These are phyloP conservation scores for Enteromius anoplus DNA, from an alignment of 2,797 vertebrate genomes.

Conservation along the genomic window DNA sequence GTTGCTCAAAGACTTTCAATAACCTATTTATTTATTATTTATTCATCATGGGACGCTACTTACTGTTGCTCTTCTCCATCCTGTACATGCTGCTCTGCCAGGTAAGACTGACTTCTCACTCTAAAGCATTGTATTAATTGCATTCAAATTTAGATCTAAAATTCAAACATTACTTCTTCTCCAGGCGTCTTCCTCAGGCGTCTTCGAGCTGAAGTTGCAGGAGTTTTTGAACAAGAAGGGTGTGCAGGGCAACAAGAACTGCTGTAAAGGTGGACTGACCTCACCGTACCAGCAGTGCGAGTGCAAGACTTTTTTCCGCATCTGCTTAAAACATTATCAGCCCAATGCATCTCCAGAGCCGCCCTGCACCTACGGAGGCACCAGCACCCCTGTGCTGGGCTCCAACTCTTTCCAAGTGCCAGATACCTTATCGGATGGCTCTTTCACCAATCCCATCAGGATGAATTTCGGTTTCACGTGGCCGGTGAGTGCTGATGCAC, in stretches of 20 bases:
- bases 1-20: constrained; percentile 64
- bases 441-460: constrained; percentile 90
- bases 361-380: constrained; percentile 93
- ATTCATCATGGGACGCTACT: constrained; percentile 83
- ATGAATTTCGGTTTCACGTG: constrained; percentile 97
- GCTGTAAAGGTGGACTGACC: constrained; percentile 82
- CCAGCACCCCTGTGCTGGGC: constrained; percentile 89
- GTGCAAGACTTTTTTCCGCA: constrained; percentile 95
- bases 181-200: constrained; percentile 89
- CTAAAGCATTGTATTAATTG: not conserved
- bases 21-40: constrained; percentile 70
- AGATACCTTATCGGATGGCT: constrained; percentile 83
- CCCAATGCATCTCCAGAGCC: constrained; percentile 94
- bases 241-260: constrained; percentile 87
- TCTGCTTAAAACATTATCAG: constrained; percentile 97
- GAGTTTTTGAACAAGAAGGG: constrained; percentile 97
- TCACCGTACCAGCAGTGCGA: constrained; percentile 85
- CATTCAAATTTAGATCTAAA: constrained; percentile 3
- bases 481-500: constrained; percentile 84
- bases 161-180: constrained; percentile 39
- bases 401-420: constrained; percentile 95
- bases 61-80: constrained; percentile 79
- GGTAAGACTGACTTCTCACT: constrained; percentile 75
- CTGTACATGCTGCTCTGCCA: constrained; percentile 84
- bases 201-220: constrained; percentile 95